Percentiles rank a stretch among this genome's conserved stretches.
Evolutionary conservation across 1,140 invertebrate genomes (phyloP).

Genomic region (Lordiphosa mommai): DNA sequence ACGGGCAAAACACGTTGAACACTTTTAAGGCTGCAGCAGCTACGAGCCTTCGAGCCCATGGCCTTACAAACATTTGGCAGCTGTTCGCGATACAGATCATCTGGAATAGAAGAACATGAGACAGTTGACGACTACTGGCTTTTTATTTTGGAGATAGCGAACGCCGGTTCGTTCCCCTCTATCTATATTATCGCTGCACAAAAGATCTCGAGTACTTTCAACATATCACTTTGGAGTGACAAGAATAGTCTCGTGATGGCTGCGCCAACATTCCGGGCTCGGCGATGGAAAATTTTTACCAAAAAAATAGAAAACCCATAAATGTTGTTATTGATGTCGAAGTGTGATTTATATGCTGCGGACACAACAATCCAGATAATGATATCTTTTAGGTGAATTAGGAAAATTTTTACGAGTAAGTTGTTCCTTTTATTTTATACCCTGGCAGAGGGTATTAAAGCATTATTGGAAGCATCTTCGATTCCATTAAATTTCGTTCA

Average conservation of each 20-base stretch:
- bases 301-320: not conserved
- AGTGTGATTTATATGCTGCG: no score
- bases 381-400: no score
- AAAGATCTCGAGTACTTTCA: constrained; percentile 1
- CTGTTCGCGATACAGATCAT: constrained; percentile 64
- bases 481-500: no score
- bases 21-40: constrained; percentile 76
- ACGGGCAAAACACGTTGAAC: constrained; percentile 83
- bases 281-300: not conserved
- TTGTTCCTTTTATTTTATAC: no score
- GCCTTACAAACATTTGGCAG: constrained; percentile 55
- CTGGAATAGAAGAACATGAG: constrained; percentile 10
- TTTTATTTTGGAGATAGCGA: not conserved
- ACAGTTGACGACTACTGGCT: not conserved
- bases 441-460: no score
- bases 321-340: not conserved
- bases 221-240: not conserved
- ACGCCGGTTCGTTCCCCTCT: no score
- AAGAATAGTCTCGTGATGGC: not conserved
- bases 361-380: no score
- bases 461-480: no score
- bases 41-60: constrained; percentile 37
- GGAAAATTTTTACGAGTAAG: no score
- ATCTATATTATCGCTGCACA: no score
- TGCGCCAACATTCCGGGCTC: constrained; percentile 1